A percentile compares a stretch with the other conserved stretches of the same genome.
Conservation (phyloP, 37 sponge, comb jelly and placozoan species). For the Chondrosia reniformis region DNA sequence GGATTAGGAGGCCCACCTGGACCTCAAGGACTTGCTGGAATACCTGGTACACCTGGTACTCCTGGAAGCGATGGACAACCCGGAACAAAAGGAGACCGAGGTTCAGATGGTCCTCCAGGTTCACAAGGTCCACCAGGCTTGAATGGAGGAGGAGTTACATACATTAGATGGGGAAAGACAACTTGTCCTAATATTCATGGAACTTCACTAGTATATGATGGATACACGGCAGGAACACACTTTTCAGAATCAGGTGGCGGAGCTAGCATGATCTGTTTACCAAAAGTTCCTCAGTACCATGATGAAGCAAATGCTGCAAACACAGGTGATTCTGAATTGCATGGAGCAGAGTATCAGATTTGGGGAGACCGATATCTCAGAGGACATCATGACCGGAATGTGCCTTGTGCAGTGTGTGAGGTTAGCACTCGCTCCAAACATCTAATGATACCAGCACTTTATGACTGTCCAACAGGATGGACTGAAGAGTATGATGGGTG, state of each 20-base stretch:
- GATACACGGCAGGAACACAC: slow-evolving; percentile 1
- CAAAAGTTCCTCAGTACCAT: slow-evolving; percentile 29
- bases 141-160: slow-evolving; percentile 18
- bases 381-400: slow-evolving; percentile 32
- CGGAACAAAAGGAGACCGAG: slow-evolving; percentile 15
- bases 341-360: slow-evolving; percentile 42
- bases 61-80: slow-evolving; percentile 32
- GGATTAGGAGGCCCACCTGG: not conserved
- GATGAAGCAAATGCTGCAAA: not conserved
- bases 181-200: slow-evolving; percentile 34
- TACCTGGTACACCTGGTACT: slow-evolving; percentile 18
- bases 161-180: slow-evolving; percentile 51
- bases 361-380: not conserved
- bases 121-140: slow-evolving; percentile 24
- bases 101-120: slow-evolving; percentile 16
- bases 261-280: slow-evolving; percentile 46
- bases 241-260: slow-evolving; percentile 36
- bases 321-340: not conserved
- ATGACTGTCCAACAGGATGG: slow-evolving; percentile 32
- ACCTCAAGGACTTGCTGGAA: slow-evolving; percentile 18
- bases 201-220: slow-evolving; percentile 34
- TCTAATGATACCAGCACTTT: slow-evolving; percentile 41
- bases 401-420: slow-evolving; percentile 62
- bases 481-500: slow-evolving; percentile 58
- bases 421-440: slow-evolving; percentile 14